Evolutionary conservation across 2,113 vertebrate species (phyloP).

Genomic region (Thalassoma bifasciatum): DNA sequence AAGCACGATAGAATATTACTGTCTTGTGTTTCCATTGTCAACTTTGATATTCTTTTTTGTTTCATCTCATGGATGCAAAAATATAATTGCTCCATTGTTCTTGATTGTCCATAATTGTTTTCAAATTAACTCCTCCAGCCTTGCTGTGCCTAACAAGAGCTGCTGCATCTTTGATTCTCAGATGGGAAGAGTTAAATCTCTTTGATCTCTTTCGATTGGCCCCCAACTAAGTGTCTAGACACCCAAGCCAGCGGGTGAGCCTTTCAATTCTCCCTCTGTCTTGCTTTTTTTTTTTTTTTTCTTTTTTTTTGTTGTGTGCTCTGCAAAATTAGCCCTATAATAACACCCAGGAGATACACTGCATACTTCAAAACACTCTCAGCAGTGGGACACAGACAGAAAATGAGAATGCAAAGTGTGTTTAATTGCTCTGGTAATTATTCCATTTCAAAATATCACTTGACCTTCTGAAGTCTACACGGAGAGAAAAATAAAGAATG

Average conservation of each 20-base stretch:
- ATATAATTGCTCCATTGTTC: conserved; percentile 14
- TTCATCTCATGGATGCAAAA: neutral
- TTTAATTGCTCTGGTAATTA: conserved; percentile 37
- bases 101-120: conserved; percentile 5
- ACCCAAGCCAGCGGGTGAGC: conserved; percentile 41
- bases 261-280: neutral
- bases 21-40: neutral
- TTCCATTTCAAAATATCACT: conserved; percentile 31
- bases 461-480: conserved; percentile 4
- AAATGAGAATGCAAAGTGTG: conserved; percentile 1
- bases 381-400: neutral
- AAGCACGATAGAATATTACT: conserved; percentile 10
- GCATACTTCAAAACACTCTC: conserved; percentile 31
- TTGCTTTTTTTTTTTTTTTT: conserved; percentile 1
- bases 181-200: conserved; percentile 55
- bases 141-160: conserved; percentile 24
- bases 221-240: conserved; percentile 60
- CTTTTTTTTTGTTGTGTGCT: conserved; percentile 41
- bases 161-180: conserved; percentile 66
- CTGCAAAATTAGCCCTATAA: conserved; percentile 27
- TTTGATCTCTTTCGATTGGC: conserved; percentile 74
- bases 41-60: conserved; percentile 4
- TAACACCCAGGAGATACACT: conserved; percentile 23
- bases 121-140: conserved; percentile 37
- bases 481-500: neutral